These are phyloP conservation scores for Pocillopora meandrina DNA, from an alignment of 92 coral and sea anemone species.

Conservation along the genomic window DNA sequence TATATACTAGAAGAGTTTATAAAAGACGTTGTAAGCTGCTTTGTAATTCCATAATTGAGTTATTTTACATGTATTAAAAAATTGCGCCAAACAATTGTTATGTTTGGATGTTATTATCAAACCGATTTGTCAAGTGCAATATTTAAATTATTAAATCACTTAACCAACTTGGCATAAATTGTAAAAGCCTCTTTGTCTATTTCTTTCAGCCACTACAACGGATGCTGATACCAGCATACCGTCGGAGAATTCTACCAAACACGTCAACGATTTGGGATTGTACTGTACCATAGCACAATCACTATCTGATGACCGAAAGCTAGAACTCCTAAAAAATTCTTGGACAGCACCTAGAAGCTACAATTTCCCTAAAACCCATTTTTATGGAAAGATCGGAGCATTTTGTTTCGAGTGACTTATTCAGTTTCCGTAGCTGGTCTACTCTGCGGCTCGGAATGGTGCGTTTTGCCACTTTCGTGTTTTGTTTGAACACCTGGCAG, in stretches of 20 bases:
- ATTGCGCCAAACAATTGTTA: slow-evolving; percentile 26
- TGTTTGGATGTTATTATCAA: background rate
- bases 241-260: slow-evolving; percentile 45
- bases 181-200: slow-evolving; percentile 59
- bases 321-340: slow-evolving; percentile 47
- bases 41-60: slow-evolving; percentile 54
- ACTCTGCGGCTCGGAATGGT: slow-evolving; percentile 51
- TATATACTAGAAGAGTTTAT: too few species aligned
- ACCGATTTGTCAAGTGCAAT: slow-evolving; percentile 46
- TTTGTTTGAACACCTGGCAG: slow-evolving; percentile 50
- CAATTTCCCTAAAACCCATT: slow-evolving; percentile 58
- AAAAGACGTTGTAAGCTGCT: background rate
- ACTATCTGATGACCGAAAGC: slow-evolving; percentile 54
- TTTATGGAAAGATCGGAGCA: slow-evolving; percentile 51
- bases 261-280: slow-evolving; percentile 57
- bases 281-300: slow-evolving; percentile 44
- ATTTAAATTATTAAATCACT: slow-evolving; percentile 53
- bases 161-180: slow-evolving; percentile 14
- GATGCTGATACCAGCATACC: slow-evolving; percentile 55
- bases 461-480: slow-evolving; percentile 50
- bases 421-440: slow-evolving; percentile 53
- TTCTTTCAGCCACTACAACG: slow-evolving; percentile 60
- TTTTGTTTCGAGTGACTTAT: slow-evolving; percentile 40
- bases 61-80: slow-evolving; percentile 50
- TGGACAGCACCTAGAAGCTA: slow-evolving; percentile 50